Evolutionary conservation across 2,113 vertebrate genomes (phyloP).

Genomic region (Amblyopsis rosae): DNA sequence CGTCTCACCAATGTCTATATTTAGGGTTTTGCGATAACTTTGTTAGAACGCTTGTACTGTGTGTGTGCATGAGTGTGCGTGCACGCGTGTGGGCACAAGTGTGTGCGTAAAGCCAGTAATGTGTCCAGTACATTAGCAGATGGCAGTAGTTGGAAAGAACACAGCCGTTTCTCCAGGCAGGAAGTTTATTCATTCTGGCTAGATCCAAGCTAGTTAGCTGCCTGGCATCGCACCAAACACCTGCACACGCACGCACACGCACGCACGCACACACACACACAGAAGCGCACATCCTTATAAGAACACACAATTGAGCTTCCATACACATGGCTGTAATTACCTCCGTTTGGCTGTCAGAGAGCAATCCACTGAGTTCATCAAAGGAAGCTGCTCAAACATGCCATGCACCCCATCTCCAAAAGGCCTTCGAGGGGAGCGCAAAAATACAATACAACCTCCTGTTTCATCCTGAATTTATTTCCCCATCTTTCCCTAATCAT

Average conservation of each 20-base stretch:
- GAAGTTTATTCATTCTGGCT: constrained; percentile 3
- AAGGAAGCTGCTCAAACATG: not conserved
- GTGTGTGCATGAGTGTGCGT: not conserved
- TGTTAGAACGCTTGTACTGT: not conserved
- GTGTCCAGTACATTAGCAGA: constrained; percentile 25
- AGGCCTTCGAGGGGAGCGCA: not conserved
- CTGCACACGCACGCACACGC: not conserved
- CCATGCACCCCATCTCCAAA: not conserved
- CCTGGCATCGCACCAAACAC: constrained; percentile 5
- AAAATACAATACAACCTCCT: not conserved
- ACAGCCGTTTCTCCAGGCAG: constrained; percentile 11
- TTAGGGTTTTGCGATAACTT: no score
- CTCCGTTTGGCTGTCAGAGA: not conserved
- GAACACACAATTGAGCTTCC: not conserved
- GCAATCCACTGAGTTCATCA: not conserved
- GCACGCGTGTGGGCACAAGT: constrained; percentile 1
- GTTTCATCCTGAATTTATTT: not conserved
- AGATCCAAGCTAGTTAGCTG: not conserved
- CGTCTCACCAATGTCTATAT: no score
- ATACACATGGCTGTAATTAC: not conserved
- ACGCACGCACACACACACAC: not conserved
- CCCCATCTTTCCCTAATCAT: not conserved
- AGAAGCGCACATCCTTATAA: not conserved
- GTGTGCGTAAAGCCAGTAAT: constrained; percentile 4
- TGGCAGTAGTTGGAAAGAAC: constrained; percentile 13